Base-by-base conservation (phyloP, 2,113 vertebrate species). In the Brachypodius melanocephalos region DNA sequence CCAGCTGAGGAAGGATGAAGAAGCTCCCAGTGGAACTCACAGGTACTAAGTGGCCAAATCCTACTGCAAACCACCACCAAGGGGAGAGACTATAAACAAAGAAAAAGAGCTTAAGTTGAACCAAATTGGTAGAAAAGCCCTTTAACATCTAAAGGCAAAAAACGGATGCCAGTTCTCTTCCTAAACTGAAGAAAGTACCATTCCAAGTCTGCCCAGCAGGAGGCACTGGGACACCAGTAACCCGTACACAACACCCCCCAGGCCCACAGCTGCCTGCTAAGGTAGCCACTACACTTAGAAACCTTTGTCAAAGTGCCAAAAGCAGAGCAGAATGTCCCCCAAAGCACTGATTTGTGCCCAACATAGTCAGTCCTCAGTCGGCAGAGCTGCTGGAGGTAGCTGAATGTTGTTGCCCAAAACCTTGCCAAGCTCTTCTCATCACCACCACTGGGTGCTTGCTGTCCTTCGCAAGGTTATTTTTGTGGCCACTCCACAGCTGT, bases 181-280 rank as follows among this genome's bases (percentile, higher is more conserved):
- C 67, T 68, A 13, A 18, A 12, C 32, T 4, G 18, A 72, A 36
- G 12, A 5, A 40, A 34, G 8, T 4, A 36, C 28, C 21, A 52
- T 5, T 45, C 14, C 84, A 49, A 40, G 17, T 29, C 54, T 43
- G 71, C 36, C 26, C 55, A 85, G 79, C 42, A 78, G 83, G 71
- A 72, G 52, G 57, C 57, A 88, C 43, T 22, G 74, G 71, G 43
- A 75, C 32, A 32, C 55, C 78, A 61, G 49, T 9, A 85, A 57
- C 20, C 10, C 2, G 3, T 10, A 43, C 54, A 17, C 0, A 0
- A 34, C 24, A 61, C 4, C 9, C 21, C 18, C 17, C 25, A 45
- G 45, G 12, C n/a, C 74, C 31, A 25, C 42, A 32, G 52, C 51
- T 49, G 57, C 57, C 57, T 48, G 42, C 57, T 17, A 10, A 43